These are phyloP conservation scores for Syngnathus rostellatus DNA, from an alignment of 2,797 vertebrate genomes.

Conservation along the genomic window DNA sequence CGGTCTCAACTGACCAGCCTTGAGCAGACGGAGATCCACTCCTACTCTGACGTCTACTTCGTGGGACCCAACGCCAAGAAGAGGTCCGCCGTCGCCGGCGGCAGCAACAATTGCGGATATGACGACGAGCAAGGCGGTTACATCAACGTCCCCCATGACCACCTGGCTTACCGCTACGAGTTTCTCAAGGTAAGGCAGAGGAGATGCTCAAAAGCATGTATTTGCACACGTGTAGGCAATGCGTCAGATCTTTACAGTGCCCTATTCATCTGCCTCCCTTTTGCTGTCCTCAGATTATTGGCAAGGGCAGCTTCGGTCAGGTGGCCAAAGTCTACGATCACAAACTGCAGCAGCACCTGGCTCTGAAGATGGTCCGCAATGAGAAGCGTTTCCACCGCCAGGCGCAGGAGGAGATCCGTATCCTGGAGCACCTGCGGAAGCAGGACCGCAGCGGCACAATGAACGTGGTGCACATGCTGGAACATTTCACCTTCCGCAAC, in stretches of 20 bases:
- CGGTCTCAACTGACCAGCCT: constrained; percentile 81
- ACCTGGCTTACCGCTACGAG: constrained; percentile 93
- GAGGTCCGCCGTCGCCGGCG: constrained; percentile 80
- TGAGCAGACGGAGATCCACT: constrained; percentile 87
- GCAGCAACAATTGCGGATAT: constrained; percentile 87
- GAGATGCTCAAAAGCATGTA: background rate
- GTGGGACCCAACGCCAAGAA: constrained; percentile 94
- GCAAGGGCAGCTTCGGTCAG: constrained; percentile 97
- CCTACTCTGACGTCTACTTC: constrained; percentile 85
- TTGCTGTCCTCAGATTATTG: constrained; percentile 77
- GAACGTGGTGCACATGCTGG: constrained; percentile 96
- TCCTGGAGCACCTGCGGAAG: constrained; percentile 92
- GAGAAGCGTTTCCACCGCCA: constrained; percentile 96
- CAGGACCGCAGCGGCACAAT: constrained; percentile 89
- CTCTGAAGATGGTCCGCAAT: constrained; percentile 96
- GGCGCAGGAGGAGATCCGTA: constrained; percentile 92
- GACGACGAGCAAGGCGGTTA: constrained; percentile 95
- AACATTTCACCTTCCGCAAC: constrained; percentile 95
- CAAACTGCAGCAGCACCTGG: constrained; percentile 89
- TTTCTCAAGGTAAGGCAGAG: constrained; percentile 77
- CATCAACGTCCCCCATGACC: constrained; percentile 89
- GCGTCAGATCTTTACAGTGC: too few relatives aligned
- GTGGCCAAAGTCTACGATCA: constrained; percentile 97
- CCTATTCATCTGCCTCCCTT: background rate
- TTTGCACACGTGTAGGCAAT: too few relatives aligned